Evolutionary conservation across 1,140 invertebrate genomes (phyloP).

Genomic region (Pinna nobilis): DNA sequence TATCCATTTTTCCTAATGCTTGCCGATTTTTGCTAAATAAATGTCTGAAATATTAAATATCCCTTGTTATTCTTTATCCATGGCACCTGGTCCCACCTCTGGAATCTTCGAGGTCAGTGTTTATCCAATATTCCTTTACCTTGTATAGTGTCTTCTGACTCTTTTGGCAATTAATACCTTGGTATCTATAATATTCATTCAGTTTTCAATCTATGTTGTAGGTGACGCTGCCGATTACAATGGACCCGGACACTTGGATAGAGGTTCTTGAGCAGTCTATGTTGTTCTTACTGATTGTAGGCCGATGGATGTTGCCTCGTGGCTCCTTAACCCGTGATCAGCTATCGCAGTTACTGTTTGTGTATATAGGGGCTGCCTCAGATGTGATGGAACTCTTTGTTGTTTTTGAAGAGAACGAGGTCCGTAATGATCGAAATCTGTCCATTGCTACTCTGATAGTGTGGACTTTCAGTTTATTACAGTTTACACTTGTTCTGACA

Average conservation of each 20-base stretch:
- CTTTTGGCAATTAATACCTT: no score
- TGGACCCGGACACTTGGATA: slow-evolving; percentile 79
- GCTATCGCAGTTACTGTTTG: slow-evolving; percentile 89
- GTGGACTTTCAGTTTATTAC: slow-evolving; percentile 88
- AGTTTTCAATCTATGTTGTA: no score
- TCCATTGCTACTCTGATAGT: slow-evolving; percentile 54
- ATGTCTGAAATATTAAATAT: no score
- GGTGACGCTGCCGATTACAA: slow-evolving; percentile 43
- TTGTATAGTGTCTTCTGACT: no score
- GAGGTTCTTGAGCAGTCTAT: slow-evolving; percentile 87
- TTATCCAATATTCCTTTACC: no score
- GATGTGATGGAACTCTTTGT: slow-evolving; percentile 97
- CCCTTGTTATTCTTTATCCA: no score
- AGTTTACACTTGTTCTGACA: slow-evolving; percentile 73
- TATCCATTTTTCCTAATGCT: no score
- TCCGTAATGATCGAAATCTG: slow-evolving; percentile 47
- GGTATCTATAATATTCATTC: no score
- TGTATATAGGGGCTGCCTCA: slow-evolving; percentile 85
- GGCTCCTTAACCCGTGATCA: slow-evolving; percentile 92
- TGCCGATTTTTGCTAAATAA: no score
- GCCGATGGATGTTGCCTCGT: slow-evolving; percentile 89
- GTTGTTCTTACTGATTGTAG: slow-evolving; percentile 90
- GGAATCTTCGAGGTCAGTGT: no score
- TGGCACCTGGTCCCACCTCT: no score
- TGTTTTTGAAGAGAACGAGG: slow-evolving; percentile 80